Conservation (phyloP, 2,888 invertebrate species). For the Prenolepis imparis region DNA sequence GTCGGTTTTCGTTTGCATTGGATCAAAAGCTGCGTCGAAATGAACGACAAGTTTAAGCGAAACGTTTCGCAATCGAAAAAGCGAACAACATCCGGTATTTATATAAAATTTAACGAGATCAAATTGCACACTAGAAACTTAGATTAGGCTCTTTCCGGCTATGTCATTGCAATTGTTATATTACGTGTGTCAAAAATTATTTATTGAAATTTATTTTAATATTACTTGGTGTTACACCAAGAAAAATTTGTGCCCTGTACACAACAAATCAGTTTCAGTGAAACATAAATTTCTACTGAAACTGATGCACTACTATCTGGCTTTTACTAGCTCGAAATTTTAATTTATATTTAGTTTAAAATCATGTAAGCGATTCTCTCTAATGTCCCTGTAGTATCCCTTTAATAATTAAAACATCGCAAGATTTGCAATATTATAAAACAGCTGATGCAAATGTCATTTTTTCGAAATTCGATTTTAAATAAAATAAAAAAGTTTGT, state of each 20-base stretch:
- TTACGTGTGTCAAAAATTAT: too few relatives aligned
- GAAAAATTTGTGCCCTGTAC: too few relatives aligned
- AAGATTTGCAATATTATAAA: background rate
- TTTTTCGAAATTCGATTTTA: background rate
- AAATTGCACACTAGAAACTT: background rate
- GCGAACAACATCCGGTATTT: background rate
- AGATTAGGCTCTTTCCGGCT: background rate
- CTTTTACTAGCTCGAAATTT: too few relatives aligned
- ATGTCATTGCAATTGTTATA: background rate
- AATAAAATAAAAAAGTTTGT: background rate
- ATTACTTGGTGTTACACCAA: too few relatives aligned
- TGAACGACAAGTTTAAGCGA: slow-evolving; percentile 7
- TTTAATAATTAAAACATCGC: background rate
- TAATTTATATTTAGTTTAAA: too few relatives aligned
- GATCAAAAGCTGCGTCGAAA: slow-evolving; percentile 19
- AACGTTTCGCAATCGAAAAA: background rate
- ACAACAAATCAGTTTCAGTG: too few relatives aligned
- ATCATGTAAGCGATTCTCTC: background rate
- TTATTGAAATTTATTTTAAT: too few relatives aligned
- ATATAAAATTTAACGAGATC: background rate
- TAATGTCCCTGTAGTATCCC: background rate
- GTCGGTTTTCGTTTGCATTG: slow-evolving; percentile 40
- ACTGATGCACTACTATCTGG: too few relatives aligned
- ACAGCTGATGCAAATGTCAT: background rate
- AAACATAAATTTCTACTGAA: too few relatives aligned